Evolutionary conservation across 2,888 invertebrate species (phyloP).

Genomic region (Lasioglossum morio): DNA sequence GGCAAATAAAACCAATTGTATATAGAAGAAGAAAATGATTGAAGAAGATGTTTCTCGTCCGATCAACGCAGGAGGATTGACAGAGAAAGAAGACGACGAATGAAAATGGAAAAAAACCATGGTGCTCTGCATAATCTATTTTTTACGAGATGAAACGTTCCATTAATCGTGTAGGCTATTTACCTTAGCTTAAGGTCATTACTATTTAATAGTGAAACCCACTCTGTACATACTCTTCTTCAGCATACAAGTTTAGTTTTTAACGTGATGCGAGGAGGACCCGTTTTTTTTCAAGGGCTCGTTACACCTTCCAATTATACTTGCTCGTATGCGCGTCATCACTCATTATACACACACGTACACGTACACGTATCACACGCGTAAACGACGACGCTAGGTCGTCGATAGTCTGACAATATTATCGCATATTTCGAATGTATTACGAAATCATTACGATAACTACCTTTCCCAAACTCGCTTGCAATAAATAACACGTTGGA

Average conservation of each 20-base stretch:
- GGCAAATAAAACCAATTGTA: slow-evolving; percentile 67
- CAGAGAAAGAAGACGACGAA: not conserved
- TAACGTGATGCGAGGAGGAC: slow-evolving; percentile 72
- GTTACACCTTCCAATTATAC: slow-evolving; percentile 39
- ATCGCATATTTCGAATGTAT: slow-evolving; percentile 79
- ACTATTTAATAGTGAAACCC: slow-evolving; percentile 75
- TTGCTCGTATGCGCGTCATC: slow-evolving; percentile 8
- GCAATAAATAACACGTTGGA: slow-evolving; percentile 83
- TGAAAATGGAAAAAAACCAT: slow-evolving; percentile 65
- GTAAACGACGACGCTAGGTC: slow-evolving; percentile 75
- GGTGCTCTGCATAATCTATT: slow-evolving; percentile 80
- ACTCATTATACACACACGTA: slow-evolving; percentile 25
- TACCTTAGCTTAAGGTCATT: slow-evolving; percentile 66
- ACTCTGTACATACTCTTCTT: slow-evolving; percentile 74
- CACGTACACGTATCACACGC: slow-evolving; percentile 63
- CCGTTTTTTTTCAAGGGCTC: slow-evolving; percentile 59
- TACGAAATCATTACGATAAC: slow-evolving; percentile 82
- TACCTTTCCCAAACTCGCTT: slow-evolving; percentile 83
- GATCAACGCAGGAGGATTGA: not conserved
- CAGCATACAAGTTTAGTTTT: slow-evolving; percentile 64
- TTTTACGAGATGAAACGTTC: slow-evolving; percentile 80
- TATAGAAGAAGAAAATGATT: slow-evolving; percentile 54
- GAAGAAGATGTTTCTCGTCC: slow-evolving; percentile 10
- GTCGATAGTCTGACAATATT: slow-evolving; percentile 80
- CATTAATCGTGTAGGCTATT: slow-evolving; percentile 75